Percentiles rank a stretch among this genome's conserved stretches.
These are phyloP conservation scores for Thereva unica DNA, from an alignment of 2,888 invertebrate species.

Conservation along the genomic window DNA sequence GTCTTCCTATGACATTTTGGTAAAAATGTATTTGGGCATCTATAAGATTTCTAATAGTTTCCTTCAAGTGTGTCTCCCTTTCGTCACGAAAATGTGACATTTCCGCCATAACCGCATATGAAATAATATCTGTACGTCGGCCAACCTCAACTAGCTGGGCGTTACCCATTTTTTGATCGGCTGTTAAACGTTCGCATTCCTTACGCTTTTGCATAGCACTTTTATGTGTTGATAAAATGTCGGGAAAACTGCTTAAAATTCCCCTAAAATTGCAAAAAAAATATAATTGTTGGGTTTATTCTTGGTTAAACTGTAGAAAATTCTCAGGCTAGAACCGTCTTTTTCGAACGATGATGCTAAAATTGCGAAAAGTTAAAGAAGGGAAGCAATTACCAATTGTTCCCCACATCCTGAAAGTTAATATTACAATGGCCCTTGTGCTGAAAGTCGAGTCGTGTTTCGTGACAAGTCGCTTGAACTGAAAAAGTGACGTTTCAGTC, in stretches of 20 bases:
- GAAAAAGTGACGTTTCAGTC: too few species aligned
- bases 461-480: too few species aligned
- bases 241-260: slow-evolving; percentile 86
- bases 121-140: slow-evolving; percentile 86
- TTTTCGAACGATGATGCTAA: too few species aligned
- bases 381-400: too few species aligned
- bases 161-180: slow-evolving; percentile 82
- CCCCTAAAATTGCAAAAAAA: slow-evolving; percentile 63
- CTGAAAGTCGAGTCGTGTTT: too few species aligned
- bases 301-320: neutral
- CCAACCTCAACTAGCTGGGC: slow-evolving; percentile 79
- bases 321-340: too few species aligned
- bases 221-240: slow-evolving; percentile 86
- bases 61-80: slow-evolving; percentile 81
- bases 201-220: slow-evolving; percentile 86
- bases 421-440: too few species aligned
- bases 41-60: slow-evolving; percentile 83
- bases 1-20: slow-evolving; percentile 76
- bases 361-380: too few species aligned
- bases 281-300: neutral
- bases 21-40: slow-evolving; percentile 91
- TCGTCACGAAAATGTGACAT: slow-evolving; percentile 90
- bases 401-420: too few species aligned
- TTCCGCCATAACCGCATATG: slow-evolving; percentile 92
- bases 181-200: slow-evolving; percentile 79